Evolutionary conservation across 2,113 vertebrate species (phyloP).

Genomic region (Leucosticte australis): DNA sequence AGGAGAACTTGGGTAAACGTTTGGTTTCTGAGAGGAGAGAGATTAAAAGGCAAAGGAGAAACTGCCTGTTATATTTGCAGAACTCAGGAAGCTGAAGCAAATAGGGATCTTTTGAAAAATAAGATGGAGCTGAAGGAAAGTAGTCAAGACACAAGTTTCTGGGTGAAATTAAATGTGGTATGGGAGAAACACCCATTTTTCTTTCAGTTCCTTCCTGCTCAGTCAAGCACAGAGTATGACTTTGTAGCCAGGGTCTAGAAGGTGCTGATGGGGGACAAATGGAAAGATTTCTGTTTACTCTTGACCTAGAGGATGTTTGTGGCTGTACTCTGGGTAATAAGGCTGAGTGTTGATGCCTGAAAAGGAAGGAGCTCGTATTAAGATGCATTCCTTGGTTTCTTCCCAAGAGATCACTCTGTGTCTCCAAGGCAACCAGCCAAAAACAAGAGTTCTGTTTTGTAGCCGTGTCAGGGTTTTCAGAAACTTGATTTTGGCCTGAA

Average conservation of each 20-base stretch:
- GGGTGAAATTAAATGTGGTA: background rate
- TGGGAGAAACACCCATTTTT: background rate
- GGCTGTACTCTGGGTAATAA: conserved; percentile 22
- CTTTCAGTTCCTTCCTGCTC: background rate
- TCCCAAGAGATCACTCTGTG: conserved; percentile 29
- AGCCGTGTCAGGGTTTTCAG: background rate
- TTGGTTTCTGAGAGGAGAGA: background rate
- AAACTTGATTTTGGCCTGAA: background rate
- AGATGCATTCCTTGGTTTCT: conserved; percentile 53
- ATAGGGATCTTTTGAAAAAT: background rate
- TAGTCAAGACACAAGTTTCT: background rate
- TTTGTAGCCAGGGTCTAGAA: background rate
- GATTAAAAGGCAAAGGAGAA: background rate
- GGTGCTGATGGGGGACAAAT: background rate
- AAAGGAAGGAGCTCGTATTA: conserved; percentile 37
- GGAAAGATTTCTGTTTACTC: conserved; percentile 39
- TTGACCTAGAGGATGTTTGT: conserved; percentile 55
- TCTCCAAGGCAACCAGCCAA: conserved; percentile 2
- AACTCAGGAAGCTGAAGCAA: background rate
- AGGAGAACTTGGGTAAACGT: background rate
- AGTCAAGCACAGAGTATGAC: background rate
- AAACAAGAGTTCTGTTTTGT: conserved; percentile 24
- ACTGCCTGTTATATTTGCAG: background rate
- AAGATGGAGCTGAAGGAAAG: background rate
- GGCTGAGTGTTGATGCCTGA: conserved; percentile 43